Percentiles rank a stretch among this genome's conserved stretches.
phyloP scores from a whole-genome alignment of 2,888 invertebrate species.

The Oxycera nigricornis region DNA sequence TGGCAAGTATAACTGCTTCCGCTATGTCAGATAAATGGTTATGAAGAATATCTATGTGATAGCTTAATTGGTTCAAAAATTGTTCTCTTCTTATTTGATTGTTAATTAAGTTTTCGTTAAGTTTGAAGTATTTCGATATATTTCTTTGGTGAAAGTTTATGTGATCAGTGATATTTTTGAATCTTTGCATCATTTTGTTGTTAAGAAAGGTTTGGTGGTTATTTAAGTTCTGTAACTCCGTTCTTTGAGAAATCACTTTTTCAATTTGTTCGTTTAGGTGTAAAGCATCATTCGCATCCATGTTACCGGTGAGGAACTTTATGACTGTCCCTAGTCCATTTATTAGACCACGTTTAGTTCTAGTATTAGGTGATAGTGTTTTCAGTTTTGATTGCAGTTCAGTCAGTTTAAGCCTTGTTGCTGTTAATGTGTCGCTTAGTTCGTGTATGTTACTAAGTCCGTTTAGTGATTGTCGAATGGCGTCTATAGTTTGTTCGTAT shows the following conservation, averaged over 20 bases:
- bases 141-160: constrained; percentile 37
- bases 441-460: background rate
- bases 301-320: constrained; percentile 31
- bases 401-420: background rate
- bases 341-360: constrained; percentile 28
- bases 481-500: background rate
- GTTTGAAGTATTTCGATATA: constrained; percentile 16
- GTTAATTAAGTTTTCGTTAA: background rate
- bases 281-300: constrained; percentile 31
- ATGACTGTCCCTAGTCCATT: constrained; percentile 35
- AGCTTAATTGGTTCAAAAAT: constrained; percentile 27
- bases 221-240: background rate
- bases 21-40: constrained; percentile 34
- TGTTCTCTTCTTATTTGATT: constrained; percentile 20
- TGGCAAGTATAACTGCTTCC: constrained; percentile 40
- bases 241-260: background rate
- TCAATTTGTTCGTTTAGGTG: constrained; percentile 14
- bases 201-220: constrained; percentile 23
- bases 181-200: constrained; percentile 37
- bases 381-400: constrained; percentile 5
- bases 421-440: background rate
- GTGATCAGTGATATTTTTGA: constrained; percentile 31
- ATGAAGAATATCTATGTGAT: constrained; percentile 33
- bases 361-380: constrained; percentile 17
- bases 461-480: background rate